These are phyloP conservation scores for Cuculus canorus DNA, from an alignment of 2,797 vertebrate genomes.

Conservation along the genomic window DNA sequence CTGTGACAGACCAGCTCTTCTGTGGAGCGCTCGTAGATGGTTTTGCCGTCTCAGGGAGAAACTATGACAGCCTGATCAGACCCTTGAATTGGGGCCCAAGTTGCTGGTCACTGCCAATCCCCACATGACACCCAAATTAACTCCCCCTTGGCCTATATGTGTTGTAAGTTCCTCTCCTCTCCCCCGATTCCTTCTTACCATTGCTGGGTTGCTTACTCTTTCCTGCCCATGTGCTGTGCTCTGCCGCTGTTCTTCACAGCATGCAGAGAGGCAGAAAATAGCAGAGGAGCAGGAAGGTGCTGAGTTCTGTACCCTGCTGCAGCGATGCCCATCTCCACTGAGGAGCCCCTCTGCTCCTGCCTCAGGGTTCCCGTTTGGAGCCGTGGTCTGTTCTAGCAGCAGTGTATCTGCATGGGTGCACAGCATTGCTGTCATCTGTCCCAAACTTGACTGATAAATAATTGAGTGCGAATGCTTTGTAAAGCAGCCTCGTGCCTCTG, in stretches of 20 bases:
- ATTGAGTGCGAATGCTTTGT: not conserved
- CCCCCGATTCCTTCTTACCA: not conserved
- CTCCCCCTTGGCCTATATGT: not conserved
- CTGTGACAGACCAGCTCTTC: not conserved
- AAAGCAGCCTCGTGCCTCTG: not conserved
- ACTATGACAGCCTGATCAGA: rapidly evolving
- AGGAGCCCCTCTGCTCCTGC: not conserved
- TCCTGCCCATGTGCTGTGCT: not conserved
- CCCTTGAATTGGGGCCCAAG: not conserved
- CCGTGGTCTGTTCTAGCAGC: not conserved
- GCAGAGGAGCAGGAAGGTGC: not conserved
- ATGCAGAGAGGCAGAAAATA: not conserved
- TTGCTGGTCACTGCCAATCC: not conserved
- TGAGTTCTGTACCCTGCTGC: not conserved
- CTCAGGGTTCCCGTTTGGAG: not conserved
- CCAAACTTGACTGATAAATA: not conserved
- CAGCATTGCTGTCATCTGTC: not conserved
- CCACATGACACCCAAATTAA: not conserved
- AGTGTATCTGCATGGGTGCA: rapidly evolving
- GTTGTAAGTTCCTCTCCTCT: not conserved
- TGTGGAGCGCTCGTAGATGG: not conserved
- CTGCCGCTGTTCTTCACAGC: not conserved
- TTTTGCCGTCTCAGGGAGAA: not conserved
- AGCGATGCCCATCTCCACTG: not conserved
- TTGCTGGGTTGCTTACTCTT: not conserved